Conservation (phyloP, 1,140 invertebrate species). For the Habropoda laboriosa region DNA sequence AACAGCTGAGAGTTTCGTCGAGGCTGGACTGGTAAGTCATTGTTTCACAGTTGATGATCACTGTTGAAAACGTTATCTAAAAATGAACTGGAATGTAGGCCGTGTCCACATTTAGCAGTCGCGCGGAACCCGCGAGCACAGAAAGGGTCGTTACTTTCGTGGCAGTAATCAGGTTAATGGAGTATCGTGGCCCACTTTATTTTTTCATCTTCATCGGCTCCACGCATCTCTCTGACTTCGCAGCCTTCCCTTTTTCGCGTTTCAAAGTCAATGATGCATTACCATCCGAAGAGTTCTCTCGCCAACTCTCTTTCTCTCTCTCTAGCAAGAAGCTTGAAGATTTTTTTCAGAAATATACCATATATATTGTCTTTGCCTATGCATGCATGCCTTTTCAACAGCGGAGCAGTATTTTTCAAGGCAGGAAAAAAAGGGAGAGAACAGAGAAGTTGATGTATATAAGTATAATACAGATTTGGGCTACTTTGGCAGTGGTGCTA, state of each 20-base stretch:
- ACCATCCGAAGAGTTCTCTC: conserved; percentile 11
- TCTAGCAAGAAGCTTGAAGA: background rate
- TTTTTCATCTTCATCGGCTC: conserved; percentile 53
- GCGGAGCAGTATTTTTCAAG: background rate
- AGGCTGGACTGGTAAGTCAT: background rate
- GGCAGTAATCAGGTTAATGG: conserved; percentile 67
- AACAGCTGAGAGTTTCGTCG: background rate
- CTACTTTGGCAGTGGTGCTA: no score
- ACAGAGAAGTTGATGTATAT: no score
- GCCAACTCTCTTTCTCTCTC: background rate
- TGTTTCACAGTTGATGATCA: conserved; percentile 36
- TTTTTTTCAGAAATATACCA: background rate
- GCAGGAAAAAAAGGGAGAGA: background rate
- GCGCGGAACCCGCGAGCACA: conserved; percentile 44
- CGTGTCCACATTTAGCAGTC: conserved; percentile 55
- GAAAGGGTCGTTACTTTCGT: conserved; percentile 62
- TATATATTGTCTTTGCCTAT: background rate
- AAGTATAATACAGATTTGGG: no score
- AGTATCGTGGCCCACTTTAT: conserved; percentile 61
- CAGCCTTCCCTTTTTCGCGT: conserved; percentile 17
- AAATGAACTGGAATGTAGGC: conserved; percentile 56
- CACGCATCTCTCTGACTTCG: conserved; percentile 12
- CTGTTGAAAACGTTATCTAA: conserved; percentile 45
- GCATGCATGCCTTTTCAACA: background rate
- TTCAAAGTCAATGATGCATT: conserved; percentile 49